A percentile compares a stretch with the other conserved stretches of the same genome.
Conservation (phyloP, 2,797 vertebrate genomes). For the Anolis apletophallus region DNA sequence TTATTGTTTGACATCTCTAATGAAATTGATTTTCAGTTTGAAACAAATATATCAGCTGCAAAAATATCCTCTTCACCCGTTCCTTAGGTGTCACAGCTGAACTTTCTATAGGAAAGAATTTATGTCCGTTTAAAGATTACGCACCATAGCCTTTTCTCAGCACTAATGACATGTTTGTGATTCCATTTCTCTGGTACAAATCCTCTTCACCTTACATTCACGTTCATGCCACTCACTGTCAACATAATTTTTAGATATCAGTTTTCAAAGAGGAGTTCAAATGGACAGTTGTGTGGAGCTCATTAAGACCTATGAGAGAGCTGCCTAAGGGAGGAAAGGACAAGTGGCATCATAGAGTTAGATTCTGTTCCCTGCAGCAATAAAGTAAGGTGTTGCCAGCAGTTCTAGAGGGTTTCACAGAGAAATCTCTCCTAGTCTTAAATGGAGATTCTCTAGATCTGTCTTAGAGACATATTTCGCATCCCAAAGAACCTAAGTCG, state of each 20-base stretch:
- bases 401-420: no score
- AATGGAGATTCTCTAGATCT: no score
- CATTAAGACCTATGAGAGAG: conserved; percentile 43
- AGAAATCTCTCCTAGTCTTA: no score
- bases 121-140: conserved; percentile 51
- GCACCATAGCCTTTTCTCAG: conserved; percentile 58
- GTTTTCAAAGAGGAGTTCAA: conserved; percentile 58
- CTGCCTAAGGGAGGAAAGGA: conserved; percentile 32
- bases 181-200: conserved; percentile 57
- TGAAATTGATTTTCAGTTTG: background rate
- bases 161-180: conserved; percentile 56
- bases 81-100: conserved; percentile 51
- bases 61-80: conserved; percentile 19
- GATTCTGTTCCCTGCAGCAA: conserved; percentile 1
- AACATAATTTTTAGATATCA: conserved; percentile 66
- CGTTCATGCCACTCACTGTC: conserved; percentile 63
- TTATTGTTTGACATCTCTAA: background rate
- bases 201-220: conserved; percentile 66
- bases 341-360: conserved; percentile 18
- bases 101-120: conserved; percentile 23
- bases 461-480: no score
- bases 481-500: no score
- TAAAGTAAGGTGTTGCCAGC: background rate
- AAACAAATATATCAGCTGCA: conserved; percentile 14
- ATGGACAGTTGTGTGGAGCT: conserved; percentile 55